A percentile compares a stretch with the other conserved stretches of the same genome.
These are phyloP conservation scores for Actenoides lindsayi DNA, from an alignment of 2,113 vertebrate genomes.

Conservation along the genomic window DNA sequence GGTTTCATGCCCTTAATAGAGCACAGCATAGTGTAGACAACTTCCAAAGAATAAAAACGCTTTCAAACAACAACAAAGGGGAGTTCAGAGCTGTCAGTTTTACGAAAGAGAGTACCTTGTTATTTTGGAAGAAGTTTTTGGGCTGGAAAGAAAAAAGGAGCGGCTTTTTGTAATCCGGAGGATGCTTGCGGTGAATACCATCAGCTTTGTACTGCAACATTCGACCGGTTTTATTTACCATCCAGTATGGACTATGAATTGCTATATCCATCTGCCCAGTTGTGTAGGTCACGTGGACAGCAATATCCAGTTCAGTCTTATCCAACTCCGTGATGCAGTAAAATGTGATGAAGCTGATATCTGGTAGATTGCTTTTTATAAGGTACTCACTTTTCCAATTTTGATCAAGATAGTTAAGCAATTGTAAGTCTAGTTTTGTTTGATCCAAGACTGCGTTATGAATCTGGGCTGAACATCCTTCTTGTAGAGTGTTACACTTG, in stretches of 20 bases:
- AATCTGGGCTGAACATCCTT: conserved; percentile 90
- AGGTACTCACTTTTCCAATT: conserved; percentile 88
- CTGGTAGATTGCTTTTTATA: conserved; percentile 81
- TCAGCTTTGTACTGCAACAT: conserved; percentile 97
- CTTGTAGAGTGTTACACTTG: conserved; percentile 72
- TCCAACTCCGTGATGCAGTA: conserved; percentile 78
- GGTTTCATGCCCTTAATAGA: background rate
- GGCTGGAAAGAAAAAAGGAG: conserved; percentile 97
- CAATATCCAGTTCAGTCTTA: conserved; percentile 89
- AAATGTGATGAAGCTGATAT: conserved; percentile 93
- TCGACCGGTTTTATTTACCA: conserved; percentile 94
- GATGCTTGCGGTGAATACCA: conserved; percentile 95
- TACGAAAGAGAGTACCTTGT: conserved; percentile 83
- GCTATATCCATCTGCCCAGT: conserved; percentile 85
- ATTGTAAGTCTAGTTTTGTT: conserved; percentile 82
- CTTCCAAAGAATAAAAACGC: background rate
- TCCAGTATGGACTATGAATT: conserved; percentile 95
- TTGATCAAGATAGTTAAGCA: conserved; percentile 89
- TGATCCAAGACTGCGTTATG: conserved; percentile 87
- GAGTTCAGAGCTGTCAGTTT: background rate
- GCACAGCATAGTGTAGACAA: background rate
- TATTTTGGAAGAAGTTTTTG: conserved; percentile 91
- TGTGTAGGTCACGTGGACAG: conserved; percentile 86
- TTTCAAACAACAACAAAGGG: background rate
- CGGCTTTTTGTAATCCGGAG: conserved; percentile 89